Base-by-base conservation (phyloP, 37 sponge, comb jelly and placozoan species). In the Tethya wilhelma region DNA sequence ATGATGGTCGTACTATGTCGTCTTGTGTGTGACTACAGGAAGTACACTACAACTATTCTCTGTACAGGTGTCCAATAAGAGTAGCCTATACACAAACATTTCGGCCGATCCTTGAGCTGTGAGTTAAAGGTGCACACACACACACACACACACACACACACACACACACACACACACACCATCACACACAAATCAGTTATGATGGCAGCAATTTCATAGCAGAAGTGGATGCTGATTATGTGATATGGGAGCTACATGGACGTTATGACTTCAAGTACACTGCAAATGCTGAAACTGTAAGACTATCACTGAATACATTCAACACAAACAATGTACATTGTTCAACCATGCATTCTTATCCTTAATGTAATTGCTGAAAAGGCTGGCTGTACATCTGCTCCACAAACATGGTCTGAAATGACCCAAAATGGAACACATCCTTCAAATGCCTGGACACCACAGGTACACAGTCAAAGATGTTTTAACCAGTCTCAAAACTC, bases 221-320 rank as follows among this genome's bases (percentile, higher is more conserved):
- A 56, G 69, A 68, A 34, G 81, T 80, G 8, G 30, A 7, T 56
- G 81, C 43, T n/a, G 81, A 80, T 41, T 80, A 59, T 80, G 70
- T 80, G 11, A 40, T 80, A 44, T 68, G 81, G 70, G 81, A 80
- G 29, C 23, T 80, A 5, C 57, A 80, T 56, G 81, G 81, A 0
- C 4, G 81, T 20, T 44, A 26, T 23, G 81, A 80, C 71, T 80
- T 30, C 28, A 14, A 43, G 2, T 80, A 80, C 59, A 69, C 33
- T 19, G 70, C 81, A 33, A 80, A 59, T 68, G 81, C 81, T 31
- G 37, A 31, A 29, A 33, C 28, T 33, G 81, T 66, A 20, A 67
- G 68, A 12, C 43, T 11, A 4, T 8, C n/a, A 25, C 8, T 20
- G 26, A 69, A 37, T 11, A 49, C 53, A 9, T 19, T 49, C 53